Evolutionary conservation across 2,888 invertebrate genomes (phyloP).

Genomic region (Agrenia bidenticulata): DNA sequence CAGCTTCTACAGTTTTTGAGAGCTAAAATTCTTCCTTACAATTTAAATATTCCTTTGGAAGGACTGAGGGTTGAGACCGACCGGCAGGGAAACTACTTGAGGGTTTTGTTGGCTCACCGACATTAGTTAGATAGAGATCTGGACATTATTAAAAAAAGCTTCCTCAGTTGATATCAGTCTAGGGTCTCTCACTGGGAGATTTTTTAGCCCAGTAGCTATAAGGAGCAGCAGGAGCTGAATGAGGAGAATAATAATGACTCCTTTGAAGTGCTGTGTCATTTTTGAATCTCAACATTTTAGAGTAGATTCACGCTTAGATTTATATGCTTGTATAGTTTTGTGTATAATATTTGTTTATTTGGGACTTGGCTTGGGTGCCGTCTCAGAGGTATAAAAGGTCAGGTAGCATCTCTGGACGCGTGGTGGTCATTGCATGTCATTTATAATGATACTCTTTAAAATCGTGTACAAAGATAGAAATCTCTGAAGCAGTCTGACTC

Average conservation of each 20-base stretch:
- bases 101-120: slow-evolving; percentile 7
- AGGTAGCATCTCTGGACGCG: slow-evolving; percentile 2
- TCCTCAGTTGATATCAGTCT: slow-evolving; percentile 14
- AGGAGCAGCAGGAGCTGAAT: slow-evolving; percentile 24
- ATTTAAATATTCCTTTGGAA: too few species aligned
- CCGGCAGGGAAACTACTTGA: background rate
- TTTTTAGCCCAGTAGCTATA: slow-evolving; percentile 18
- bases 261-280: slow-evolving; percentile 26
- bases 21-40: too few species aligned
- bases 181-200: background rate
- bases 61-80: too few species aligned
- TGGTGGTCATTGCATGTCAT: slow-evolving; percentile 21
- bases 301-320: too few species aligned
- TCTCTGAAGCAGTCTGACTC: slow-evolving; percentile 1
- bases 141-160: slow-evolving; percentile 27
- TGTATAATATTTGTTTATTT: too few species aligned
- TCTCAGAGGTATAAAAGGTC: background rate
- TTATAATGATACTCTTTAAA: slow-evolving; percentile 19
- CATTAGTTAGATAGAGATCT: slow-evolving; percentile 31
- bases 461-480: slow-evolving; percentile 4
- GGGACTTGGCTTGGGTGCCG: slow-evolving; percentile 12
- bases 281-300: too few species aligned
- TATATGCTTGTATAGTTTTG: too few species aligned
- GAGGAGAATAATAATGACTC: slow-evolving; percentile 32
- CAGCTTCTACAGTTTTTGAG: too few species aligned